phyloP scores from a whole-genome alignment of 2,888 invertebrate species.

The Tupiocoris notatus region DNA sequence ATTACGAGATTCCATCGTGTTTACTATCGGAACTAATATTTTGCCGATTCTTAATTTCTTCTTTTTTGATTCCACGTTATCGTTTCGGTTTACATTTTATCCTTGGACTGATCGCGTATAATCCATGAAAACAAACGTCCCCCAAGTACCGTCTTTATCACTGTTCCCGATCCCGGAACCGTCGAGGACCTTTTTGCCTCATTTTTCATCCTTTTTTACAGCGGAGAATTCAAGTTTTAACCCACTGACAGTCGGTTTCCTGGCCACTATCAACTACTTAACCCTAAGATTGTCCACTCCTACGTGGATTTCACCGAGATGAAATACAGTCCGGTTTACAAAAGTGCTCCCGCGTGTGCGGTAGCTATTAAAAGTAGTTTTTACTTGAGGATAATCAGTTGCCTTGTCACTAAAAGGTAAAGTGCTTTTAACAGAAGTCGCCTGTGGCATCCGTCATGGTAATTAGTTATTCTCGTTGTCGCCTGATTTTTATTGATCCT shows the following conservation, averaged over 20 bases:
- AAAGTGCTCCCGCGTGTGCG: constrained; percentile 21
- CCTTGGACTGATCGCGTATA: neutral
- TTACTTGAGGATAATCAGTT: neutral
- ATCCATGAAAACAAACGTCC: constrained; percentile 19
- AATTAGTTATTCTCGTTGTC: neutral
- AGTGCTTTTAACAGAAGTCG: constrained; percentile 13
- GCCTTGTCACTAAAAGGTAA: constrained; percentile 15
- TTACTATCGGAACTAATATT: too few relatives aligned
- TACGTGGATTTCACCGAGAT: neutral
- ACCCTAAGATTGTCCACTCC: constrained; percentile 4
- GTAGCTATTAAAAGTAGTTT: constrained; percentile 4
- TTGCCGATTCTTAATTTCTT: too few relatives aligned
- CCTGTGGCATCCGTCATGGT: neutral
- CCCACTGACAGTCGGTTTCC: neutral
- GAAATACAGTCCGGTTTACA: constrained; percentile 10
- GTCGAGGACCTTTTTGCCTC: neutral
- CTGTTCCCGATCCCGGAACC: neutral
- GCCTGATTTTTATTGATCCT: neutral
- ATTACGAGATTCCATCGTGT: too few relatives aligned
- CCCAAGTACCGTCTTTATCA: too few relatives aligned
- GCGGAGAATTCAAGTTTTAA: neutral
- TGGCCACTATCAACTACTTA: neutral
- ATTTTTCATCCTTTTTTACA: neutral
- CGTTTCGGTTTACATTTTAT: too few relatives aligned
- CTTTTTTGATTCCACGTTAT: too few relatives aligned